A percentile compares a stretch with the other conserved stretches of the same genome.
These are phyloP conservation scores for Latrodectus elegans DNA, from an alignment of 2,888 invertebrate species.

Conservation along the genomic window DNA sequence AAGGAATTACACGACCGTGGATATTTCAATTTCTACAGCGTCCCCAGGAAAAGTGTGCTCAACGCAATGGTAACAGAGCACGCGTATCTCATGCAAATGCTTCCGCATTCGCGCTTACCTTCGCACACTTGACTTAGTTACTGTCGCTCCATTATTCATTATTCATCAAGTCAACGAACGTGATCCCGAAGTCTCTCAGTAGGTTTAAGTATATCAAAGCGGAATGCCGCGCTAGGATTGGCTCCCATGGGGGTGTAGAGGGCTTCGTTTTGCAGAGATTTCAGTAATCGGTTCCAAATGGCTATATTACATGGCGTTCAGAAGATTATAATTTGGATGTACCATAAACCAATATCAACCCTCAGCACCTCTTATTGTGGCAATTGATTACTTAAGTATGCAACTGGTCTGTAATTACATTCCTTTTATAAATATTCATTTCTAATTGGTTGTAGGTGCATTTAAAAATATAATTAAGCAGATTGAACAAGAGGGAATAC, in stretches of 20 bases:
- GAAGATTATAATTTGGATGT: neutral
- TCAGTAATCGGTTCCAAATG: neutral
- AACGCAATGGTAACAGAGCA: constrained; percentile 5
- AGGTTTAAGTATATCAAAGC: constrained; percentile 12
- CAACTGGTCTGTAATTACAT: too few relatives aligned
- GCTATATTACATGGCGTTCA: neutral
- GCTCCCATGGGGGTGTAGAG: constrained; percentile 12
- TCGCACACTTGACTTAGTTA: constrained; percentile 24
- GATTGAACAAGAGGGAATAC: too few relatives aligned
- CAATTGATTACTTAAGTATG: too few relatives aligned
- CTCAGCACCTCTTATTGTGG: too few relatives aligned
- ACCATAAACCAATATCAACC: too few relatives aligned
- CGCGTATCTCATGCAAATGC: constrained; percentile 25
- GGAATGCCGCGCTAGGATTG: neutral
- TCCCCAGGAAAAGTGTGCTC: constrained; percentile 7
- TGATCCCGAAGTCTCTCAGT: neutral
- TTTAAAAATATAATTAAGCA: too few relatives aligned
- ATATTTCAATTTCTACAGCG: constrained; percentile 23
- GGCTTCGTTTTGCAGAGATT: neutral
- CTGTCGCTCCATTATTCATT: constrained; percentile 40
- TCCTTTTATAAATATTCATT: too few relatives aligned
- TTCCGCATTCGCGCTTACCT: neutral
- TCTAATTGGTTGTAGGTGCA: too few relatives aligned
- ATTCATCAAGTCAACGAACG: constrained; percentile 37
- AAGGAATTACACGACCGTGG: neutral